Percentiles rank a stretch among this genome's conserved stretches.
phyloP scores from a whole-genome alignment of 2,888 invertebrate species.

The Drosophila anceps region DNA sequence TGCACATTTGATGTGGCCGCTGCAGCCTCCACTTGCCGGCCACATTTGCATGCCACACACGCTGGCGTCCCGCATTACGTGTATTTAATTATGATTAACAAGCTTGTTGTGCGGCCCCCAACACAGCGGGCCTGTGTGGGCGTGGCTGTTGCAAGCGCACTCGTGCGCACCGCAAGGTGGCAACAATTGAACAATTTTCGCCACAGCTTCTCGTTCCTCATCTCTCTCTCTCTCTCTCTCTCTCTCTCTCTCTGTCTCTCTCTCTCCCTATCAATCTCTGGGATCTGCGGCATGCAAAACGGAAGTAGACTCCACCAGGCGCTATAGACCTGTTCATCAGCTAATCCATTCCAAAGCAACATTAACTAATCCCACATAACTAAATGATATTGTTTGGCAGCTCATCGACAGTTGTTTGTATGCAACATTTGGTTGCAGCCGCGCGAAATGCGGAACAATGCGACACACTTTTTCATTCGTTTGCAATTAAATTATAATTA shows the following conservation, averaged over 20 bases:
- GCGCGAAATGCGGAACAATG: slow-evolving; percentile 61
- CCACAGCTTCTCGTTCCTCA: slow-evolving; percentile 51
- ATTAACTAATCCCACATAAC: slow-evolving; percentile 19
- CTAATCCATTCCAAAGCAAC: slow-evolving; percentile 30
- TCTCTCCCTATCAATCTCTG: neutral
- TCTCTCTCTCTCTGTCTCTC: no score
- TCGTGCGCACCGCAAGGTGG: slow-evolving; percentile 60
- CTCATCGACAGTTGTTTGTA: slow-evolving; percentile 11
- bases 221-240: neutral
- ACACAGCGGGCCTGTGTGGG: slow-evolving; percentile 1
- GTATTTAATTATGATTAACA: slow-evolving; percentile 70
- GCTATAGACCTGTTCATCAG: slow-evolving; percentile 4
- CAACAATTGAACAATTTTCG: slow-evolving; percentile 63
- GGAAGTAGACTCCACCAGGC: slow-evolving; percentile 51
- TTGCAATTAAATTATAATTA: slow-evolving; percentile 29
- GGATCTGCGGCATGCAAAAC: slow-evolving; percentile 35
- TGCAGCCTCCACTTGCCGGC: slow-evolving; percentile 55
- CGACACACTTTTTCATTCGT: slow-evolving; percentile 49
- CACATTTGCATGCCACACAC: slow-evolving; percentile 66
- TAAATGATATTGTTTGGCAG: slow-evolving; percentile 27
- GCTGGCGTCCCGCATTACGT: slow-evolving; percentile 56
- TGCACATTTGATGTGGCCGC: slow-evolving; percentile 45
- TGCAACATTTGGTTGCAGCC: slow-evolving; percentile 57
- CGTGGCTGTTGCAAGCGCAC: slow-evolving; percentile 53
- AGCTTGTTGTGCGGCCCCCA: slow-evolving; percentile 20